A percentile compares a stretch with the other conserved stretches of the same genome.
Evolutionary conservation across 1,140 invertebrate species (phyloP).

Genomic region (Drosophila nigrodunni): DNA sequence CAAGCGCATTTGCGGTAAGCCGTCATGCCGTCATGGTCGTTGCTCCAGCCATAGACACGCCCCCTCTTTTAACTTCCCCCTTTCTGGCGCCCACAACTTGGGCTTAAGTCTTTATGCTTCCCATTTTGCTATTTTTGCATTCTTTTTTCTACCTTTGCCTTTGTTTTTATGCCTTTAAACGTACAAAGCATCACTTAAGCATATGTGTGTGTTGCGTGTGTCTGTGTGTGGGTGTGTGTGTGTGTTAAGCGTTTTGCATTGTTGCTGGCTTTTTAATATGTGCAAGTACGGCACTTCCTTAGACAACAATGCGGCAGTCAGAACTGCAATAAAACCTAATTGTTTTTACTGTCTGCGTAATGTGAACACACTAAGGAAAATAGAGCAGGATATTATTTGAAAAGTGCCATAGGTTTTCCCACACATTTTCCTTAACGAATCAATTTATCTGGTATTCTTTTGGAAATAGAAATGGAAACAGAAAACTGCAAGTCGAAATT

Average conservation of each 20-base stretch:
- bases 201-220: constrained; percentile 49
- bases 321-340: constrained; percentile 64
- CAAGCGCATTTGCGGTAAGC: constrained; percentile 74
- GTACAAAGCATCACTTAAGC: constrained; percentile 54
- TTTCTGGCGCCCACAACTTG: not conserved
- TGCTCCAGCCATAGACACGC: constrained; percentile 27
- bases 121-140: constrained; percentile 28
- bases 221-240: constrained; percentile 44
- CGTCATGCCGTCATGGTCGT: constrained; percentile 58
- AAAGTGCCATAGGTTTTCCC: not conserved
- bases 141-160: constrained; percentile 23
- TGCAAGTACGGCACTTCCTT: constrained; percentile 75
- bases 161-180: constrained; percentile 52
- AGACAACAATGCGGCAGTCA: constrained; percentile 34
- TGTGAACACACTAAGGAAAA: not conserved
- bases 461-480: too few species aligned
- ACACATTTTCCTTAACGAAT: too few species aligned
- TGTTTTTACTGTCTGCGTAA: constrained; percentile 63
- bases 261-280: constrained; percentile 67
- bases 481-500: too few species aligned
- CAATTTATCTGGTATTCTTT: too few species aligned
- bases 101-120: constrained; percentile 26
- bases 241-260: constrained; percentile 74
- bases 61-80: not conserved
- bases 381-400: not conserved